Base-by-base conservation (phyloP, 2,797 vertebrate genomes). In the Trachops cirrhosus region DNA sequence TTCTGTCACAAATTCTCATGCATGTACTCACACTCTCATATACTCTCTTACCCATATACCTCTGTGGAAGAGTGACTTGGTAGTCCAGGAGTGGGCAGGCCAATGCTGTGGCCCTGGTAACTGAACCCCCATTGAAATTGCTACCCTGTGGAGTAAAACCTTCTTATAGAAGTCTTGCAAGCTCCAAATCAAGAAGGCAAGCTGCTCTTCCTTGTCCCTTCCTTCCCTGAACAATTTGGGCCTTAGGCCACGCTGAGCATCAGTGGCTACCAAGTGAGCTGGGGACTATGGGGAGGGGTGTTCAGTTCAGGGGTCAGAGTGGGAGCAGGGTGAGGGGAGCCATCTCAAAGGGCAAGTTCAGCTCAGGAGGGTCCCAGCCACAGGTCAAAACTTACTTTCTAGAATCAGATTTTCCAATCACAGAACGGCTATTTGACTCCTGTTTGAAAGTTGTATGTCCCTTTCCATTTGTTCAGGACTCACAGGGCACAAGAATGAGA, bases 381-480 rank as follows among this genome's bases (percentile, higher is more conserved):
- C 44, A 46, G 78, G 26, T 48, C 34, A 3, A 10, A 59, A 29
- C 32, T 44, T 78, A 16, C 34, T 6, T 12, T 59, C 34, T 39
- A 12, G 41, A 78, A 67, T 34, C 84, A 26, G 22, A 52, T 34
- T 37, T 10, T 39, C 57, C 19, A 7, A 54, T 26, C 85, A 26
- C 14, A 9, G 59, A 50, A 10, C 2, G 0, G 21, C 21, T 4
- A 0, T 11, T 29, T 3, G 67, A 29, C 0, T 3, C 21, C 62
- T 26, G 29, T 15, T 67, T 44, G 34, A 29, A 59, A 5, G 14
- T 10, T 26, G 10, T 29, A 24, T 46, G 54, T 54, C 34, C 9
- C 18, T 41, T 71, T 74, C 34, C 80, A 14, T 59, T 57, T n/a
- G 10, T 24, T 82, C 48, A n/a, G 86, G 34, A 22, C 39, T 46